Evolutionary conservation across 2,888 invertebrate species (phyloP).

Genomic region (Cerastoderma edule): DNA sequence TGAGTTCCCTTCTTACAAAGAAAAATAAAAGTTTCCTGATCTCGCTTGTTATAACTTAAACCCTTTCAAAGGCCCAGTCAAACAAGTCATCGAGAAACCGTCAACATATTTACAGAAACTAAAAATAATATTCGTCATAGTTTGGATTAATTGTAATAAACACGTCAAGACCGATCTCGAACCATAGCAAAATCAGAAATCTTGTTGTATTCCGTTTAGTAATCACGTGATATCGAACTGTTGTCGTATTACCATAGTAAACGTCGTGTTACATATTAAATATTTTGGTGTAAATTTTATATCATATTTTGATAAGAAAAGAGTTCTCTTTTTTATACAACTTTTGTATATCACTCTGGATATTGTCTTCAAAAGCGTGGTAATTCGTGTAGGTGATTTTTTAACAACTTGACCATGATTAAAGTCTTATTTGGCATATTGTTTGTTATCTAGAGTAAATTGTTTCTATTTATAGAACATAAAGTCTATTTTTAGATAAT

Average conservation of each 20-base stretch:
- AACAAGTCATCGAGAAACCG: too few species aligned
- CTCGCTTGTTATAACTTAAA: too few species aligned
- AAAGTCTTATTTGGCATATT: conserved; percentile 13
- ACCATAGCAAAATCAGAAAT: conserved; percentile 48
- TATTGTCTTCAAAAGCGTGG: conserved; percentile 54
- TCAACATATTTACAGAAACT: too few species aligned
- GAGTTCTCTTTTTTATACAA: conserved; percentile 43
- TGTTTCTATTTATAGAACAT: conserved; percentile 53
- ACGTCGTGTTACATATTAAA: conserved; percentile 41
- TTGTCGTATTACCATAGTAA: conserved; percentile 47
- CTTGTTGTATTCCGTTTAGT: conserved; percentile 29
- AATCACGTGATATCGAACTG: conserved; percentile 37
- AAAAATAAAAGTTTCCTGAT: too few species aligned
- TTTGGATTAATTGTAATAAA: conserved; percentile 4
- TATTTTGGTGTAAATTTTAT: conserved; percentile 42
- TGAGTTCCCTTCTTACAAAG: too few species aligned
- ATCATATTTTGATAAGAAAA: conserved; percentile 51
- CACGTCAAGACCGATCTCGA: conserved; percentile 8
- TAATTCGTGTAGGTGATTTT: conserved; percentile 18
- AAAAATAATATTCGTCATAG: too few species aligned
- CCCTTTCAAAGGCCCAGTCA: too few species aligned
- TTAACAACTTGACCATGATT: not conserved
- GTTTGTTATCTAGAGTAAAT: conserved; percentile 20
- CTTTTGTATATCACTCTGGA: conserved; percentile 31
- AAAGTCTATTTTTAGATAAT: conserved; percentile 55